These are phyloP conservation scores for Odontomachus brunneus DNA, from an alignment of 1,140 invertebrate genomes.

Conservation along the genomic window DNA sequence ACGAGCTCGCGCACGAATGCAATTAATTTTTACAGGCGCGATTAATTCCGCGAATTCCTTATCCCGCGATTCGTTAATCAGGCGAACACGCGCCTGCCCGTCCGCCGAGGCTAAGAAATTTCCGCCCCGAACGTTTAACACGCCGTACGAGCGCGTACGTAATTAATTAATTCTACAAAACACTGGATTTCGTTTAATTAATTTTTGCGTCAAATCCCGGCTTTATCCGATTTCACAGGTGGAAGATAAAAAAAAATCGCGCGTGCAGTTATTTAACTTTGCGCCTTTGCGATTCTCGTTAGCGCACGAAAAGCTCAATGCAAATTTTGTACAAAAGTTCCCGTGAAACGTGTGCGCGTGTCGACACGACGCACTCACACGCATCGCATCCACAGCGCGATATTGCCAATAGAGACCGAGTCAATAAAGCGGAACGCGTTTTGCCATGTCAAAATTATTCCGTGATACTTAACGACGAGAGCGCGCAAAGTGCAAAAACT, in stretches of 20 bases:
- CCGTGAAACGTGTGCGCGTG: background rate
- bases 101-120: slow-evolving; percentile 38
- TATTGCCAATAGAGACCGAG: too few relatives aligned
- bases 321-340: background rate
- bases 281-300: slow-evolving; percentile 16
- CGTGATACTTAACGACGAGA: background rate
- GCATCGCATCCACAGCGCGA: too few relatives aligned
- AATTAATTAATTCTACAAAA: slow-evolving; percentile 46
- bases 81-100: background rate
- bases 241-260: slow-evolving; percentile 15
- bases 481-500: background rate
- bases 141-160: too few relatives aligned
- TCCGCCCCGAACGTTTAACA: background rate
- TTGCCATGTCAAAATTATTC: background rate
- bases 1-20: background rate
- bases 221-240: slow-evolving; percentile 8
- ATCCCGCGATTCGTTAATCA: slow-evolving; percentile 36
- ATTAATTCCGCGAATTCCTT: slow-evolving; percentile 24
- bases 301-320: background rate
- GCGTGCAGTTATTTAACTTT: slow-evolving; percentile 33
- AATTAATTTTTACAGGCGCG: slow-evolving; percentile 24
- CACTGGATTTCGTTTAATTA: slow-evolving; percentile 42
- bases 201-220: slow-evolving; percentile 23
- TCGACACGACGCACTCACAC: too few relatives aligned
- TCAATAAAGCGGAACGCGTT: background rate